These are phyloP conservation scores for Sminthurinus signatus DNA, from an alignment of 1,140 invertebrate species.

Conservation along the genomic window DNA sequence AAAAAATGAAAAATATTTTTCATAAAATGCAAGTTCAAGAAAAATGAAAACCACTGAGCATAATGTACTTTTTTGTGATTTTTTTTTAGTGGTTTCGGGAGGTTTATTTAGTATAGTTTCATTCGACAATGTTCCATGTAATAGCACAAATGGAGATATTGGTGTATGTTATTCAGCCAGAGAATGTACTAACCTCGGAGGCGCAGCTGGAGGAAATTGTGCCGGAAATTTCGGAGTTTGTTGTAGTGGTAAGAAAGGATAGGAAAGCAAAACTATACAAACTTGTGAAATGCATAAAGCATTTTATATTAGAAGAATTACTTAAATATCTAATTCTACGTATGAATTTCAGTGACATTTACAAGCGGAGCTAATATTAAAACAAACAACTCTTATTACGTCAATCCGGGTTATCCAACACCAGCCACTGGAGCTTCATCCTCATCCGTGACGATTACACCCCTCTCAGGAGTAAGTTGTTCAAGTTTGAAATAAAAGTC, in stretches of 20 bases:
- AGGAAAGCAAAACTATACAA: neutral
- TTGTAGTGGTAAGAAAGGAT: constrained; percentile 28
- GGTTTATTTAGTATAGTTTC: constrained; percentile 39
- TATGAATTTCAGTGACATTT: neutral
- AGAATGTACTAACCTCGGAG: constrained; percentile 32
- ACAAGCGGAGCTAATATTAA: constrained; percentile 66
- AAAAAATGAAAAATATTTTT: neutral
- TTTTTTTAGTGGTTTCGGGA: constrained; percentile 32
- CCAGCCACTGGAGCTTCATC: constrained; percentile 53
- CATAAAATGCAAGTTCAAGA: too few species aligned
- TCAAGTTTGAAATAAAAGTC: too few species aligned
- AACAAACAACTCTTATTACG: constrained; percentile 78
- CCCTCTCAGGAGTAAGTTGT: constrained; percentile 51
- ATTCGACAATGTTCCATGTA: constrained; percentile 40
- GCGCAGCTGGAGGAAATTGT: constrained; percentile 28
- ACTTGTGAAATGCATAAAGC: neutral
- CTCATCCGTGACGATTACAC: constrained; percentile 61
- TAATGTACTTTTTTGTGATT: neutral
- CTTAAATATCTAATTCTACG: too few species aligned
- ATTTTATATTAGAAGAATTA: too few species aligned
- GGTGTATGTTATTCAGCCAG: constrained; percentile 33
- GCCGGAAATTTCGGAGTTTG: constrained; percentile 40
- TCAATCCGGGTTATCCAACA: constrained; percentile 72
- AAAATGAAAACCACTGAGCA: too few species aligned
- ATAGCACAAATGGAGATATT: constrained; percentile 21